phyloP scores from a whole-genome alignment of 2,888 invertebrate species.

The Pterobdella sp. region DNA sequence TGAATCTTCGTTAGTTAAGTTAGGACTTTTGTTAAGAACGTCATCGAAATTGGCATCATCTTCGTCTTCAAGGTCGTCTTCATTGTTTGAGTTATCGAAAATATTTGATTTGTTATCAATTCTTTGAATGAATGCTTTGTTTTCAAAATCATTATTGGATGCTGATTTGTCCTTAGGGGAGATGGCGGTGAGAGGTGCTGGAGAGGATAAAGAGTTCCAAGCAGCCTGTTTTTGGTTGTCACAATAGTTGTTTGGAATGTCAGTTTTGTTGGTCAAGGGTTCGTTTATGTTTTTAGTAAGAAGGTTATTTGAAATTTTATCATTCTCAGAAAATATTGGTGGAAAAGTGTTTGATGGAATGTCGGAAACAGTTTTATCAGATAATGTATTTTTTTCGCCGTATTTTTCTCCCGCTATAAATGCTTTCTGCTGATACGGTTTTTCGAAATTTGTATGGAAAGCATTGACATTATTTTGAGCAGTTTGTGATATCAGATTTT shows the following conservation, averaged over 20 bases:
- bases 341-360: neutral
- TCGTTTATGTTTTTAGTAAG: neutral
- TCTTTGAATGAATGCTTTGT: too few species aligned
- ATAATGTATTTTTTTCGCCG: too few species aligned
- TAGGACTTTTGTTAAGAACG: neutral
- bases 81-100: neutral
- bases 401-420: too few species aligned
- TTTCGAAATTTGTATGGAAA: too few species aligned
- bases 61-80: neutral
- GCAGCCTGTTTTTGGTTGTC: too few species aligned
- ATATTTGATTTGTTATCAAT: neutral
- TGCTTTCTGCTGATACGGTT: too few species aligned
- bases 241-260: neutral
- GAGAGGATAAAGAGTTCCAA: too few species aligned
- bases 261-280: neutral
- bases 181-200: neutral
- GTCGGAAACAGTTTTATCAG: too few species aligned
- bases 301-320: too few species aligned
- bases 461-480: too few species aligned
- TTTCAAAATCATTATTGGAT: neutral
- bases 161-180: neutral
- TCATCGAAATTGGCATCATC: constrained; percentile 6
- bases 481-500: too few species aligned
- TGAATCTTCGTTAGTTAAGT: constrained; percentile 2
- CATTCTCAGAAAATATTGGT: neutral